These are phyloP conservation scores for Drosophila bocqueti DNA, from an alignment of 1,140 invertebrate species.

Conservation along the genomic window DNA sequence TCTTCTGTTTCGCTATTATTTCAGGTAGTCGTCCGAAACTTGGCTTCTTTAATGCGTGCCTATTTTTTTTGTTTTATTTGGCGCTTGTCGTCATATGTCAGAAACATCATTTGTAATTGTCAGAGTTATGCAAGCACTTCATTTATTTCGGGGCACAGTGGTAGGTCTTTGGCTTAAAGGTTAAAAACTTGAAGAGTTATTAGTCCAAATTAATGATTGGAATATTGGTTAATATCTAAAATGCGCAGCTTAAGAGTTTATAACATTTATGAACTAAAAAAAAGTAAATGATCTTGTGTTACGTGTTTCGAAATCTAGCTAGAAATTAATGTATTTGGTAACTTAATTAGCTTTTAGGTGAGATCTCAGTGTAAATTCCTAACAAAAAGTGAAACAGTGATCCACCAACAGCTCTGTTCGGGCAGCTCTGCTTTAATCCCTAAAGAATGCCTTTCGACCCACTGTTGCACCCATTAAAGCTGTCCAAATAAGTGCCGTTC, in stretches of 20 bases:
- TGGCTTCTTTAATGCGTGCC: conserved; percentile 22
- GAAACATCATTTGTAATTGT: conserved; percentile 69
- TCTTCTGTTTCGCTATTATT: conserved; percentile 55
- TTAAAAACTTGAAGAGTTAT: conserved; percentile 13
- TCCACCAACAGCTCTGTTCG: background rate
- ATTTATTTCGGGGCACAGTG: conserved; percentile 49
- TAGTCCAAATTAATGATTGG: conserved; percentile 24
- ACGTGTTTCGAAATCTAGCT: background rate
- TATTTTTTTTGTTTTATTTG: conserved; percentile 17
- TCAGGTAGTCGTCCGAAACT: conserved; percentile 42
- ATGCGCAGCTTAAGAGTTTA: background rate
- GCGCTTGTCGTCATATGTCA: conserved; percentile 53
- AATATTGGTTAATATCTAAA: background rate
- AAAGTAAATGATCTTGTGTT: background rate
- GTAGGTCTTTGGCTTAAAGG: conserved; percentile 30
- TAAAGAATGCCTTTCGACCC: conserved; percentile 8
- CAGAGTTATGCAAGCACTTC: conserved; percentile 61
- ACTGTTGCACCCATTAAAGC: conserved; percentile 51
- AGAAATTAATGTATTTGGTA: background rate
- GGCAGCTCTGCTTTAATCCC: background rate
- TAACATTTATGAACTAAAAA: background rate
- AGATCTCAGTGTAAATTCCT: background rate
- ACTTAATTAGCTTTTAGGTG: background rate
- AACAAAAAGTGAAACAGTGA: no score
- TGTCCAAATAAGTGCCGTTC: conserved; percentile 64